Evolutionary conservation across 2,888 invertebrate genomes (phyloP).

Genomic region (Lymantria monacha): DNA sequence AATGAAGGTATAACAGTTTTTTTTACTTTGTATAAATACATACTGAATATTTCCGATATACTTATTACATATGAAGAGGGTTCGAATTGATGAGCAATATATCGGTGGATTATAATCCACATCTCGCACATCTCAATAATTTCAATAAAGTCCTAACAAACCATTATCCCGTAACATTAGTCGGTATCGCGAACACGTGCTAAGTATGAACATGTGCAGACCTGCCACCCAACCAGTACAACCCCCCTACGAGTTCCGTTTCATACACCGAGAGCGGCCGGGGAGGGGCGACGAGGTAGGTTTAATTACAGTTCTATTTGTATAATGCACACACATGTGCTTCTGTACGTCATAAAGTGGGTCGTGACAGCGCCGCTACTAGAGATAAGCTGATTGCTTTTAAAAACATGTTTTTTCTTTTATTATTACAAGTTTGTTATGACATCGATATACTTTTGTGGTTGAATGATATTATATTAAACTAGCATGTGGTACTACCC

Average conservation of each 20-base stretch:
- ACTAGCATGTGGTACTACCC: too few relatives aligned
- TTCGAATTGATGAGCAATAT: too few relatives aligned
- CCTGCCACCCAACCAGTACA: conserved; percentile 11
- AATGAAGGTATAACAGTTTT: too few relatives aligned
- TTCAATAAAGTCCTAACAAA: background rate
- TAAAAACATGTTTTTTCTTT: conserved; percentile 45
- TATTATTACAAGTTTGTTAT: conserved; percentile 3
- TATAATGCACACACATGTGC: conserved; percentile 48
- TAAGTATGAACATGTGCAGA: conserved; percentile 21
- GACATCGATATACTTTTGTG: conserved; percentile 13
- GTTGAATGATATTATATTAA: conserved; percentile 9
- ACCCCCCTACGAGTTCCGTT: conserved; percentile 30
- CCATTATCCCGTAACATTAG: background rate
- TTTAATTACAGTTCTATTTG: conserved; percentile 52
- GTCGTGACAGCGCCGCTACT: conserved; percentile 51
- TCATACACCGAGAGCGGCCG: conserved; percentile 24
- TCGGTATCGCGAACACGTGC: conserved; percentile 14
- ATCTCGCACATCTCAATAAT: background rate
- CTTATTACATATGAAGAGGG: too few relatives aligned
- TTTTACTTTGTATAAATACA: too few relatives aligned
- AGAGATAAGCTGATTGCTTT: conserved; percentile 57
- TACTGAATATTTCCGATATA: too few relatives aligned
- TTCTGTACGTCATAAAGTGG: conserved; percentile 53
- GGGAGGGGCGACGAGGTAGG: conserved; percentile 34
- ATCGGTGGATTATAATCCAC: too few relatives aligned